These are phyloP conservation scores for Neolamprologus longior DNA, from an alignment of 2,113 vertebrate genomes.

Conservation along the genomic window DNA sequence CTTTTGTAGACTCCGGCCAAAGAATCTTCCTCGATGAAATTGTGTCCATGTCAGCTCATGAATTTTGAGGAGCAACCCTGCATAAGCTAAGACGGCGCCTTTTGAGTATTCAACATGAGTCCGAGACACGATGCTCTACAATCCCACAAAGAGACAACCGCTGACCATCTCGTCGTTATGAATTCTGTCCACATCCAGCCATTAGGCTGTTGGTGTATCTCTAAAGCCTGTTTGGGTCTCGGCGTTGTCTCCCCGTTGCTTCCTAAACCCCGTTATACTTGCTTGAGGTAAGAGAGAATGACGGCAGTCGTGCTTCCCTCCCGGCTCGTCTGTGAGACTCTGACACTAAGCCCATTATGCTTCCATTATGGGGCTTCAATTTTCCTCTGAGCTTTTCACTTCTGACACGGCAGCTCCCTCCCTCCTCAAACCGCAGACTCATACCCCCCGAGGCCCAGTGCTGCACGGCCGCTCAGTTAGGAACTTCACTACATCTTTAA, in stretches of 20 bases:
- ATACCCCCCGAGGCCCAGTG: background rate
- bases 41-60: background rate
- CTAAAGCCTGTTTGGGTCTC: slow-evolving; percentile 56
- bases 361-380: slow-evolving; percentile 75
- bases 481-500: slow-evolving; percentile 6
- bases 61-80: slow-evolving; percentile 10
- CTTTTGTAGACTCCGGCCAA: background rate
- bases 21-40: background rate
- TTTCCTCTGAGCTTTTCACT: slow-evolving; percentile 70
- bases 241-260: slow-evolving; percentile 49
- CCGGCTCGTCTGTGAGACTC: slow-evolving; percentile 61
- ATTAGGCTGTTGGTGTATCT: slow-evolving; percentile 53
- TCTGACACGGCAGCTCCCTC: slow-evolving; percentile 65
- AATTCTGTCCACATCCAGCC: slow-evolving; percentile 55
- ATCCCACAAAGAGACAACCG: slow-evolving; percentile 50
- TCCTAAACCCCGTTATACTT: slow-evolving; percentile 54
- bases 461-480: background rate
- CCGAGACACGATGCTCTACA: slow-evolving; percentile 29
- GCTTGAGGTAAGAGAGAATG: slow-evolving; percentile 63
- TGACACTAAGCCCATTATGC: slow-evolving; percentile 77
- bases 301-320: slow-evolving; percentile 43
- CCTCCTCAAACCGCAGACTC: slow-evolving; percentile 53
- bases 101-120: slow-evolving; percentile 54
- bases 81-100: background rate
- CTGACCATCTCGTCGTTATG: slow-evolving; percentile 35